These are phyloP conservation scores for Lasius fuliginosus DNA, from an alignment of 2,888 invertebrate genomes.

Conservation along the genomic window DNA sequence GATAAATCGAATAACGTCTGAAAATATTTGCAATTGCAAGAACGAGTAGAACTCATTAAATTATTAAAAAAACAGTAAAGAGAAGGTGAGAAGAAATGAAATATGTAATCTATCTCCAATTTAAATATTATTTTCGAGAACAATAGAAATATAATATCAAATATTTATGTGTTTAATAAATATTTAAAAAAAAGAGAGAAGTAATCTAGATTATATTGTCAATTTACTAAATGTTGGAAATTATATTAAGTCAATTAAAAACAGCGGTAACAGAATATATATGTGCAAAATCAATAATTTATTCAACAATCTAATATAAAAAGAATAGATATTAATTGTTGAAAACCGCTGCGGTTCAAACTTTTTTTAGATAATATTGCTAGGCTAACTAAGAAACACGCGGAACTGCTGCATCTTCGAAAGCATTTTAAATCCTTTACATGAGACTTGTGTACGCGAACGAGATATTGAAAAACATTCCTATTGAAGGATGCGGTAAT, in stretches of 20 bases:
- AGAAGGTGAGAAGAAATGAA: background rate
- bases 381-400: slow-evolving; percentile 16
- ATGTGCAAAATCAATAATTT: slow-evolving; percentile 5
- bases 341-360: background rate
- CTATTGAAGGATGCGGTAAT: slow-evolving; percentile 44
- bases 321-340: slow-evolving; percentile 24
- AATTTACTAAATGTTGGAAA: background rate
- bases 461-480: slow-evolving; percentile 46
- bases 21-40: slow-evolving; percentile 60
- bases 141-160: background rate
- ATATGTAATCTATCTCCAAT: slow-evolving; percentile 34
- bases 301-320: background rate
- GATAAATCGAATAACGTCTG: slow-evolving; percentile 76
- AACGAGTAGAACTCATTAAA: slow-evolving; percentile 66
- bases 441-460: slow-evolving; percentile 51
- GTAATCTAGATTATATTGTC: background rate
- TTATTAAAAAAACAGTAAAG: background rate
- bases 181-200: background rate
- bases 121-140: slow-evolving; percentile 4
- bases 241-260: background rate
- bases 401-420: background rate
- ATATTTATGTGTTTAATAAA: background rate
- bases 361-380: background rate
- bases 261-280: background rate
- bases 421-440: background rate